Conservation (phyloP, 1,140 invertebrate species). For the Saccostrea cuccullata region DNA sequence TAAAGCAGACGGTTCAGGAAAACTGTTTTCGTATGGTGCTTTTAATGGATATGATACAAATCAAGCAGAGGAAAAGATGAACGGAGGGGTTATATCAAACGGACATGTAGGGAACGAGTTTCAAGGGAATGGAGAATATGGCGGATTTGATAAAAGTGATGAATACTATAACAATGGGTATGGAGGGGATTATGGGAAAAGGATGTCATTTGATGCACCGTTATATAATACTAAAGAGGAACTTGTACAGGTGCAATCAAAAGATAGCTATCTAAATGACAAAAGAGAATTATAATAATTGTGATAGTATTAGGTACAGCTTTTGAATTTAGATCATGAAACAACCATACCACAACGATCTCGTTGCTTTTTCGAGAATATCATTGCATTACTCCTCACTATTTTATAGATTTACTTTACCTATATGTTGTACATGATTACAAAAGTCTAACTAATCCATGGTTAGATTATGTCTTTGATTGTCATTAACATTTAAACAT, state of each 20-base stretch:
- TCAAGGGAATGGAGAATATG: conserved; percentile 49
- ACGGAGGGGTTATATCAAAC: conserved; percentile 43
- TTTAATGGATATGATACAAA: conserved; percentile 47
- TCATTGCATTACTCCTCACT: neutral
- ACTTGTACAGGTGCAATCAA: conserved; percentile 71
- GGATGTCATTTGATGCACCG: conserved; percentile 65
- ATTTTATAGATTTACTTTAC: neutral
- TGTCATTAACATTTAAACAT: no score
- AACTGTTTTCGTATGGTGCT: conserved; percentile 62
- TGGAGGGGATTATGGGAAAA: conserved; percentile 48
- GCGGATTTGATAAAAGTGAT: conserved; percentile 53
- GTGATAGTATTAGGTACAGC: conserved; percentile 17
- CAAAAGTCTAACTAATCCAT: no score
- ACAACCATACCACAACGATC: neutral
- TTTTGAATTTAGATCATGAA: neutral
- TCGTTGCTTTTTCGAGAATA: neutral
- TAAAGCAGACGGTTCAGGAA: conserved; percentile 62
- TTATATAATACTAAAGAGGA: conserved; percentile 74
- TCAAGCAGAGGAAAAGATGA: conserved; percentile 50
- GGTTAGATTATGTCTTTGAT: no score
- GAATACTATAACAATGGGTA: conserved; percentile 42
- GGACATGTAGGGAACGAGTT: conserved; percentile 51
- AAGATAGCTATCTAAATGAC: conserved; percentile 67
- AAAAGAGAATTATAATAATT: conserved; percentile 68
- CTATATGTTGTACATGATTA: neutral